Percentiles rank a stretch among this genome's conserved stretches.
These are phyloP conservation scores for Neotoxoptera formosana DNA, from an alignment of 1,140 invertebrate genomes.

Conservation along the genomic window DNA sequence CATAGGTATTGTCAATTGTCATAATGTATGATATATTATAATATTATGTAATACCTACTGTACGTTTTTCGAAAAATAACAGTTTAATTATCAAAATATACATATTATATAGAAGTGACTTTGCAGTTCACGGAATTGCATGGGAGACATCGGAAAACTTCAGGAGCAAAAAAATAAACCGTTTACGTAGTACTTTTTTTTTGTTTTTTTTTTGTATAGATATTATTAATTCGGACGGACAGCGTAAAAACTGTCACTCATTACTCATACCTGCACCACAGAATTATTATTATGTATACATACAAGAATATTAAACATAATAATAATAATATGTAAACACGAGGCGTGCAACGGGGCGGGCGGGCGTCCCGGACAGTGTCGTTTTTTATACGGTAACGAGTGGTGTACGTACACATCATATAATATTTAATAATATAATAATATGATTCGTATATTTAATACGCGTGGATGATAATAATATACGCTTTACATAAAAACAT, in stretches of 20 bases:
- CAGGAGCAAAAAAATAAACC: background rate
- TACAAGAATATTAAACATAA: background rate
- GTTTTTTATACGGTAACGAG: background rate
- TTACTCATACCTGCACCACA: background rate
- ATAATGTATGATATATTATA: background rate
- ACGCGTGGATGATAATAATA: background rate
- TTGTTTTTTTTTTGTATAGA: background rate
- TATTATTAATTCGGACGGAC: no score
- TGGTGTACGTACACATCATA: no score
- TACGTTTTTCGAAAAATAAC: background rate
- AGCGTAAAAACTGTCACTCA: background rate
- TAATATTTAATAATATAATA: no score
- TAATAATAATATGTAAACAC: conserved; percentile 17
- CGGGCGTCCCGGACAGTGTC: background rate
- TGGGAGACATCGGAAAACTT: background rate
- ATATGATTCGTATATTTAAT: no score
- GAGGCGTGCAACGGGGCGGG: background rate
- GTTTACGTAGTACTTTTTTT: background rate
- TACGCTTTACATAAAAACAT: background rate
- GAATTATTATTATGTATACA: no score
- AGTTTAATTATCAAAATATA: background rate
- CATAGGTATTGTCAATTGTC: no score
- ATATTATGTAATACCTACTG: background rate
- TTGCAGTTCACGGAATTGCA: background rate
- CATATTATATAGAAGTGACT: background rate